Evolutionary conservation across 2,113 vertebrate species (phyloP).

Genomic region (Dinomys branickii): DNA sequence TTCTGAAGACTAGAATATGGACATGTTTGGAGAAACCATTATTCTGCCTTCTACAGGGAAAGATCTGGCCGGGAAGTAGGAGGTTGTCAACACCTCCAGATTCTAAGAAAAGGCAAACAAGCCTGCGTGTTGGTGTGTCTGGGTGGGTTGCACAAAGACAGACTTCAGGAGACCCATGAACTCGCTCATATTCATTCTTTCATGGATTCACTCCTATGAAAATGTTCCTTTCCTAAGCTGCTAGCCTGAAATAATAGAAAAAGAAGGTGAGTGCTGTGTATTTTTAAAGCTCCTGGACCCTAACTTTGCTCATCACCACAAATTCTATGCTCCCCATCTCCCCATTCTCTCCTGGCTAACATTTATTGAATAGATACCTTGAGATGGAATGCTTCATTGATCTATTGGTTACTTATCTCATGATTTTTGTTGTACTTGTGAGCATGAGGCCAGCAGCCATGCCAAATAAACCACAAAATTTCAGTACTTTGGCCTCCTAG

Average conservation of each 20-base stretch:
- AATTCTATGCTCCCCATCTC: not conserved
- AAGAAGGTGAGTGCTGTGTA: not conserved
- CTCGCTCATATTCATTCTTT: not conserved
- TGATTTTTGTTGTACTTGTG: conserved; percentile 29
- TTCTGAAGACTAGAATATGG: not conserved
- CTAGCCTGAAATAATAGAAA: not conserved
- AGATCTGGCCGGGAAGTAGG: not conserved
- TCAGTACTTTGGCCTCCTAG: not conserved
- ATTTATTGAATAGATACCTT: not conserved
- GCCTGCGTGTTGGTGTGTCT: not conserved
- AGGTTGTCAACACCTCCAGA: not conserved
- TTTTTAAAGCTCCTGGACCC: not conserved
- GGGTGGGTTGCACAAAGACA: not conserved
- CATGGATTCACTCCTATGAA: not conserved
- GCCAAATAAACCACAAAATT: conserved; percentile 22
- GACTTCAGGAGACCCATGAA: not conserved
- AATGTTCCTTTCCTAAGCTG: not conserved
- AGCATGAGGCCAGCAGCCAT: not conserved
- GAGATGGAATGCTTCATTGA: not conserved
- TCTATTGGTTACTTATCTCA: conserved; percentile 29
- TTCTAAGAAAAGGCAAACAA: not conserved
- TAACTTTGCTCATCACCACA: not conserved
- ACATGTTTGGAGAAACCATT: not conserved
- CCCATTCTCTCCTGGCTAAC: not conserved
- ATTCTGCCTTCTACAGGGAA: not conserved